Base-by-base conservation (phyloP, 1,140 invertebrate genomes). In the Chironomus tepperi region DNA sequence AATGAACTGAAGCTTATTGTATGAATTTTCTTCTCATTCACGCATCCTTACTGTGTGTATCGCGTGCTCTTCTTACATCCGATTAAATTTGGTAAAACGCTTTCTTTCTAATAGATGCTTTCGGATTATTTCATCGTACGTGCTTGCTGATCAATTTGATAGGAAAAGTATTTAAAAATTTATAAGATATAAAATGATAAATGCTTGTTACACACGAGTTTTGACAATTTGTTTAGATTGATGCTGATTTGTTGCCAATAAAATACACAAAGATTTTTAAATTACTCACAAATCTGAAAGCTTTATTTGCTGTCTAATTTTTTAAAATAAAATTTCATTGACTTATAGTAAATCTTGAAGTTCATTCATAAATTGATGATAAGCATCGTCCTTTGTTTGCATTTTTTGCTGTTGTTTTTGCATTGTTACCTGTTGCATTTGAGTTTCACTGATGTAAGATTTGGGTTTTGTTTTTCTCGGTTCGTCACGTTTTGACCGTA, bases 321-420 rank as follows among this genome's bases (percentile, higher is more conserved):
- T 2, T n/a, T 10, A 2, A 10, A 10, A 57, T 57, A 2, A 57
- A n/a, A 57, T n/a, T 57, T 57, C 47, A n/a, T 57, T 57, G 16
- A 64, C 82, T 80, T 88, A 98, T 79, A 98, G 86, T 24, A 98
- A 84, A 64, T 91, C 94, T 83, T 97, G 89, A 96, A 99, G 98
- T 87, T 99, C 97, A 83, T 93, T 91, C 96, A 99, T 98, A 82
- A 99, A 99, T 81, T 96, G 94, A 84, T 95, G 91, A 79, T 99
- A 99, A 43, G 96, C 97, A 81, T 98, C 96, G 80, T 98, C 97
- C 82, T 98, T 98, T 47, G 92, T 97, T 57, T 89, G 89, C 86
- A 84, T 77, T 83, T 83, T 64, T 86, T 84, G 2, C 82, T 77
- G 74, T 85, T 84, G 9, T 76, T 64, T 15, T 79, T 18, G 76